A percentile compares a stretch with the other conserved stretches of the same genome.
Evolutionary conservation across 2,888 invertebrate species (phyloP).

Genomic region (Perizoma flavofasciatum): DNA sequence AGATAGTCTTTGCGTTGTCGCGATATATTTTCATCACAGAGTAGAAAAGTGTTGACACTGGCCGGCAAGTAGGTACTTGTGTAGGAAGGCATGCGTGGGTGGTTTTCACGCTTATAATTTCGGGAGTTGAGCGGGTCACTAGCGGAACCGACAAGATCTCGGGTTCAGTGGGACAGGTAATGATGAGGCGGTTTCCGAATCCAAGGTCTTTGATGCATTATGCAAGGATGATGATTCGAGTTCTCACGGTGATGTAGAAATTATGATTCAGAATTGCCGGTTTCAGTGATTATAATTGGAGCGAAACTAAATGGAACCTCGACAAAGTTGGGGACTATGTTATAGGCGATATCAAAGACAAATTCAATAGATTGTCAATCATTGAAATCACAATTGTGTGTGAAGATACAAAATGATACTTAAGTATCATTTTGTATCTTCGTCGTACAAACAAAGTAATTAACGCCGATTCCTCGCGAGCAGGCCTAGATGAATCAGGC

Average conservation of each 20-base stretch:
- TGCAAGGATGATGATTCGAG: slow-evolving; percentile 30
- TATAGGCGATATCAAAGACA: not conserved
- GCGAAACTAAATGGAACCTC: not conserved
- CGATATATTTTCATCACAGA: slow-evolving; percentile 12
- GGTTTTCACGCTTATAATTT: slow-evolving; percentile 66
- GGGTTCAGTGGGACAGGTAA: slow-evolving; percentile 53
- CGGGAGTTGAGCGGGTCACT: slow-evolving; percentile 50
- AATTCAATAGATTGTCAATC: no score
- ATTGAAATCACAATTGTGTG: no score
- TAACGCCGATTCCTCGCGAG: no score
- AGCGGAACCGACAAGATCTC: slow-evolving; percentile 48
- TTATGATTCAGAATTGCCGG: slow-evolving; percentile 1
- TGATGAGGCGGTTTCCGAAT: slow-evolving; percentile 24
- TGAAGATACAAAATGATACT: no score
- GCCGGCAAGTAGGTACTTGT: slow-evolving; percentile 37
- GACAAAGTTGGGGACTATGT: not conserved
- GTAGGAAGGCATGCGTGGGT: slow-evolving; percentile 55
- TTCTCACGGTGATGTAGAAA: slow-evolving; percentile 28
- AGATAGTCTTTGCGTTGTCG: not conserved
- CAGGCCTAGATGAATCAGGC: no score
- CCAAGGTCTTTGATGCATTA: slow-evolving; percentile 50
- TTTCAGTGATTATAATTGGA: not conserved
- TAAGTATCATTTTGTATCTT: no score
- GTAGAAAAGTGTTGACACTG: slow-evolving; percentile 35
- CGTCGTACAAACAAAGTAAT: no score